These are phyloP conservation scores for Pocillopora meandrina DNA, from an alignment of 92 coral and sea anemone genomes.

Conservation along the genomic window DNA sequence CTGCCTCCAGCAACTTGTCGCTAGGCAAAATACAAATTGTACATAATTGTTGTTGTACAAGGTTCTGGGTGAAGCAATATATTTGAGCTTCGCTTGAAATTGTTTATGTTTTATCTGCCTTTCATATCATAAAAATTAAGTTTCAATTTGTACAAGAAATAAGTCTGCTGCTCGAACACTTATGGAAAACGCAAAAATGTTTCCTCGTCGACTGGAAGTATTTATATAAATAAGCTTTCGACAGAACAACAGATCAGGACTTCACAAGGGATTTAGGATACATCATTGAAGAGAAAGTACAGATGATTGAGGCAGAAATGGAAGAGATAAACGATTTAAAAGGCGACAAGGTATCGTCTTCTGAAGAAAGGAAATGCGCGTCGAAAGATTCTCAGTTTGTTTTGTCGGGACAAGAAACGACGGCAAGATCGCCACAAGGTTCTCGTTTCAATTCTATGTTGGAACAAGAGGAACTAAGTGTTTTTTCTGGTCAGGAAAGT, in stretches of 20 bases:
- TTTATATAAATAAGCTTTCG: background rate
- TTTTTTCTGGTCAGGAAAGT: background rate
- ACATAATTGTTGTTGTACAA: background rate
- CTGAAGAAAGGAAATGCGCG: background rate
- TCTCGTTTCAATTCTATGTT: background rate
- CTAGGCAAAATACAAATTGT: background rate
- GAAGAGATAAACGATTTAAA: background rate
- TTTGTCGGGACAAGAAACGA: background rate
- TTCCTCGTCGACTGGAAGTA: background rate
- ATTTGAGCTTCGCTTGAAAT: too few species aligned
- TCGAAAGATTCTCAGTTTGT: background rate
- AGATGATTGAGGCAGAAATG: background rate
- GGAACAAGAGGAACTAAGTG: background rate
- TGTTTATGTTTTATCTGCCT: too few species aligned
- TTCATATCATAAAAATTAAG: too few species aligned
- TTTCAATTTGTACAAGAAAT: too few species aligned
- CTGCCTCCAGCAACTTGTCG: background rate
- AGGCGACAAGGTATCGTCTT: background rate
- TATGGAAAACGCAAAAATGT: background rate
- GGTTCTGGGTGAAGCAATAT: background rate
- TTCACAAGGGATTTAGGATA: background rate
- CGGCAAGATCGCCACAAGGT: background rate
- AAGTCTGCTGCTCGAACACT: too few species aligned
- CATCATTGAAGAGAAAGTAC: background rate
- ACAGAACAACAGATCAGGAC: background rate